phyloP scores from a whole-genome alignment of 2,113 vertebrate species.

The Bubo scandiacus region DNA sequence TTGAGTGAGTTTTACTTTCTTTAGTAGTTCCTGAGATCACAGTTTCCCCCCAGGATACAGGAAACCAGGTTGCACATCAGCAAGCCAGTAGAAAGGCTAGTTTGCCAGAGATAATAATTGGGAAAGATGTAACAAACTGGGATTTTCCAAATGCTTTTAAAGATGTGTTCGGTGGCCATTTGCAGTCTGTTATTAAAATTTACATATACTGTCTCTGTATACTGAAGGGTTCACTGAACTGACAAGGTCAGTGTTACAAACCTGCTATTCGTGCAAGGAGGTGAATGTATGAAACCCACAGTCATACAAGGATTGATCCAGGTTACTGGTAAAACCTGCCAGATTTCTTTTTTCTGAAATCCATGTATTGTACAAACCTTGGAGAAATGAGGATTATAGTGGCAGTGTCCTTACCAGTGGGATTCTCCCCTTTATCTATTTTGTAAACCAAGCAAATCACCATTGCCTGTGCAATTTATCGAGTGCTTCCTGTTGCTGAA shows the following conservation, averaged over 20 bases:
- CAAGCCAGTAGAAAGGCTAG: neutral
- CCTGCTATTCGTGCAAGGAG: neutral
- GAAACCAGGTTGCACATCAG: neutral
- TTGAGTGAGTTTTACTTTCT: neutral
- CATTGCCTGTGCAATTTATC: neutral
- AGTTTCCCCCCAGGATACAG: neutral
- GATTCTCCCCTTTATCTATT: neutral
- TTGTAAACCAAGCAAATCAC: neutral
- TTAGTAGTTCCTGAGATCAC: neutral
- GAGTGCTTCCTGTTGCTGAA: neutral
- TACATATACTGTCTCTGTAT: too few relatives aligned
- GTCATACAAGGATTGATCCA: neutral
- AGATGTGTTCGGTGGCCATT: neutral
- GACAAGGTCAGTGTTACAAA: neutral
- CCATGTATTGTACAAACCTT: neutral
- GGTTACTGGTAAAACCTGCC: neutral
- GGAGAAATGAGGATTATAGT: neutral
- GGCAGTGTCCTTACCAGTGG: neutral
- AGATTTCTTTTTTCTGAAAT: neutral
- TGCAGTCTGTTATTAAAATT: neutral
- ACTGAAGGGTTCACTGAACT: neutral
- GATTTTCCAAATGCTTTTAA: neutral
- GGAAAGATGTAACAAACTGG: neutral
- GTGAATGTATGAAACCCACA: neutral
- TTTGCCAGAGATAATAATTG: neutral